phyloP scores from a whole-genome alignment of 2,888 invertebrate genomes.

The Tachina fera region DNA sequence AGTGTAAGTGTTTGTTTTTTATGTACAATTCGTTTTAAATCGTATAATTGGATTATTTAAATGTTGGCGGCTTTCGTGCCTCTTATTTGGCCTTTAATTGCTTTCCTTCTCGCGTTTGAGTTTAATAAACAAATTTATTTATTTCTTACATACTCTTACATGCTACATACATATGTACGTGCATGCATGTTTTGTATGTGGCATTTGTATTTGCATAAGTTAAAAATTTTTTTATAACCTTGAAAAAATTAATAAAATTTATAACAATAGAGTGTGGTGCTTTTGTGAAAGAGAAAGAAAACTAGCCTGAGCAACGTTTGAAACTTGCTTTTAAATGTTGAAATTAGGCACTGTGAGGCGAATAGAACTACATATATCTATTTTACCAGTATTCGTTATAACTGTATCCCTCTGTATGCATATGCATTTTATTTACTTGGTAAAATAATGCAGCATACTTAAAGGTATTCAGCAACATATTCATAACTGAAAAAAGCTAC shows the following conservation, averaged over 20 bases:
- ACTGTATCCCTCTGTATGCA: no score
- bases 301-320: neutral
- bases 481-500: no score
- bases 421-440: no score
- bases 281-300: neutral
- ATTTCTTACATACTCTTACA: conserved; percentile 6
- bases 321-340: no score
- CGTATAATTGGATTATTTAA: conserved; percentile 34
- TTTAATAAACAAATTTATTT: conserved; percentile 19
- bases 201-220: neutral
- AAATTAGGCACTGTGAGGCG: no score
- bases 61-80: conserved; percentile 22
- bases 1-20: neutral
- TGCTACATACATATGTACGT: no score
- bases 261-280: conserved; percentile 5
- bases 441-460: no score
- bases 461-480: no score
- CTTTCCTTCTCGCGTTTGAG: neutral
- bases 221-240: conserved; percentile 18
- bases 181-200: neutral
- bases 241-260: neutral
- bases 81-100: neutral
- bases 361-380: no score
- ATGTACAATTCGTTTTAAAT: conserved; percentile 16
- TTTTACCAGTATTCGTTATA: no score